Evolutionary conservation across 2,113 vertebrate species (phyloP).

Genomic region (Aptenodytes patagonicus): DNA sequence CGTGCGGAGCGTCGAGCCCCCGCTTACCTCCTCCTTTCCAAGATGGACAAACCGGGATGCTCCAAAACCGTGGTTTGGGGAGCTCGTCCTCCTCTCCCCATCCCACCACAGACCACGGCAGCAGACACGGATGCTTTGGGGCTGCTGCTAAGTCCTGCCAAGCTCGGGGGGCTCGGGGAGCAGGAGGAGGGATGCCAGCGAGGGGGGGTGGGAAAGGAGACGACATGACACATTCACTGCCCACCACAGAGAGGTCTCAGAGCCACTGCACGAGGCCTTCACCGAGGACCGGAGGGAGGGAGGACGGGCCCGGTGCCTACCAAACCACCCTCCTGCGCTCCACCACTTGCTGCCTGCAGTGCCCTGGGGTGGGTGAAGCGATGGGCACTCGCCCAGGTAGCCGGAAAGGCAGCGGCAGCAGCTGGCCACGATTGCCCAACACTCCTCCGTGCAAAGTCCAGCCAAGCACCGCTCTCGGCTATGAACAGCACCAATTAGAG

Average conservation of each 20-base stretch:
- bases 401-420: background rate
- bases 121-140: background rate
- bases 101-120: accelerated
- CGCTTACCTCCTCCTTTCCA: accelerated
- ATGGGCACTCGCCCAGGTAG: background rate
- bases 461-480: background rate
- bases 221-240: accelerated
- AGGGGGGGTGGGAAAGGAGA: background rate
- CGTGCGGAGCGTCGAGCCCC: accelerated
- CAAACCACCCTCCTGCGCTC: background rate
- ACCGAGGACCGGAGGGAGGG: accelerated
- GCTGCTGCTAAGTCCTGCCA: background rate
- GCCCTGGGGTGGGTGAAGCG: accelerated
- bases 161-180: background rate
- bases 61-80: background rate
- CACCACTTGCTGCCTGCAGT: too few species aligned
- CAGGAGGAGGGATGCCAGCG: accelerated
- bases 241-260: accelerated
- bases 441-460: background rate
- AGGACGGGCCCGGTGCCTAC: accelerated
- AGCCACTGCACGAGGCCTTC: accelerated
- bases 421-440: accelerated
- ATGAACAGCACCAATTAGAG: background rate
- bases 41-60: background rate
- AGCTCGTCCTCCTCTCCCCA: background rate